Percentiles rank a stretch among this genome's conserved stretches.
Evolutionary conservation across 2,113 vertebrate genomes (phyloP).

Genomic region (Macquaria australasica): DNA sequence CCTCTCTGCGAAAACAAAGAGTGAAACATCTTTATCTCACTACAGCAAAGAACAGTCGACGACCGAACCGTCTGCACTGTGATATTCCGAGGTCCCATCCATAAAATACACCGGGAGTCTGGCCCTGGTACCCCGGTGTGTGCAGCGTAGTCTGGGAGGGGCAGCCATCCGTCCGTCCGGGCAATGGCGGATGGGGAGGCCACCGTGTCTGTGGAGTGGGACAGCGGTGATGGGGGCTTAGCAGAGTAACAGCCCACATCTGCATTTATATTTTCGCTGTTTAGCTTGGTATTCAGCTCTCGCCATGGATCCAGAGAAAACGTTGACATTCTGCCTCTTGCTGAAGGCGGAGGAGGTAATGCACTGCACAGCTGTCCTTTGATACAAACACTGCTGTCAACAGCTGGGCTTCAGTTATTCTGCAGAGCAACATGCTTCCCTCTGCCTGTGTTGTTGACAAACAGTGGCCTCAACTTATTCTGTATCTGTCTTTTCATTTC

Average conservation of each 20-base stretch:
- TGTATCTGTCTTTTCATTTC: not conserved
- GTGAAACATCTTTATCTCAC: constrained; percentile 29
- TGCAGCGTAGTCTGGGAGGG: constrained; percentile 60
- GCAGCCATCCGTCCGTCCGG: constrained; percentile 54
- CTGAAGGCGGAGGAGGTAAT: constrained; percentile 78
- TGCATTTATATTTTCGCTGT: constrained; percentile 2
- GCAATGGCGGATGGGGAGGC: constrained; percentile 78
- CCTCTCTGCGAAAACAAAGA: constrained; percentile 51
- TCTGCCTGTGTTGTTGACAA: constrained; percentile 66
- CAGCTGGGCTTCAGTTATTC: constrained; percentile 68
- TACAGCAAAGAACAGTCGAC: constrained; percentile 23
- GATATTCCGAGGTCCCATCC: constrained; percentile 6
- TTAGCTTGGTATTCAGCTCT: constrained; percentile 44
- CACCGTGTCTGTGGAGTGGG: constrained; percentile 66
- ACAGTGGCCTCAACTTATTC: constrained; percentile 45
- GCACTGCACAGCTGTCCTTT: constrained; percentile 24
- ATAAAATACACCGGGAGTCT: not conserved
- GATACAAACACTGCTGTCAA: constrained; percentile 58
- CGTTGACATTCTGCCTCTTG: constrained; percentile 81
- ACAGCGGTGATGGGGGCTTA: constrained; percentile 69
- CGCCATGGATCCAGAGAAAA: constrained; percentile 83
- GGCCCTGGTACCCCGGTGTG: constrained; percentile 1
- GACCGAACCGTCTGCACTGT: constrained; percentile 3
- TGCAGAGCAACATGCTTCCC: constrained; percentile 65
- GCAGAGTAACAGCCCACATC: constrained; percentile 37